phyloP scores from a whole-genome alignment of 2,113 vertebrate species.

The Brachypteracias leptosomus region DNA sequence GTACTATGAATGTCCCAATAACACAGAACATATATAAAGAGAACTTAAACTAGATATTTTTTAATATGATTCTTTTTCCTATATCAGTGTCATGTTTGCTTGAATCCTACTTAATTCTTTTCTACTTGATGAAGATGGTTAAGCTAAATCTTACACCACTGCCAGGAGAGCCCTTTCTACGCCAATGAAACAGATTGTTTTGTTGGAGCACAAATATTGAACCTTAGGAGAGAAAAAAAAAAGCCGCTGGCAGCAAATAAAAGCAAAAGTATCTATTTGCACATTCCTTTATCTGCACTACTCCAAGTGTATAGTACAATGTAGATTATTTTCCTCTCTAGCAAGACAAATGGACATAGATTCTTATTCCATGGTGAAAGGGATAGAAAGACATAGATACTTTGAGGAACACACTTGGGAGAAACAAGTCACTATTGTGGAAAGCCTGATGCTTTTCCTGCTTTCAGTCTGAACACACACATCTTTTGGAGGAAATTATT shows the following conservation, averaged over 20 bases:
- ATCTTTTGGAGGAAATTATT: not conserved
- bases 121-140: not conserved
- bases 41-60: not conserved
- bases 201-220: not conserved
- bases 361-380: not conserved
- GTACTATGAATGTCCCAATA: not conserved
- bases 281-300: not conserved
- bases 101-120: not conserved
- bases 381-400: not conserved
- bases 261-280: not conserved
- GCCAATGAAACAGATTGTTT: not conserved
- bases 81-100: not conserved
- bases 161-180: not conserved
- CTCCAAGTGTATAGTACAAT: not conserved
- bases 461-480: not conserved
- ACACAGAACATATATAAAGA: not conserved
- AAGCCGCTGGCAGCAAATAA: not conserved
- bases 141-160: not conserved
- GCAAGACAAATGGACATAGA: not conserved
- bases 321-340: not conserved
- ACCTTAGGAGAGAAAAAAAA: not conserved
- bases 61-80: not conserved
- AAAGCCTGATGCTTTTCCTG: not conserved
- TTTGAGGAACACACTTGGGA: not conserved
- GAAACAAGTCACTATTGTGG: not conserved